Conservation (phyloP, 2,113 vertebrate species). For the Ptychochromis oligacanthus region DNA sequence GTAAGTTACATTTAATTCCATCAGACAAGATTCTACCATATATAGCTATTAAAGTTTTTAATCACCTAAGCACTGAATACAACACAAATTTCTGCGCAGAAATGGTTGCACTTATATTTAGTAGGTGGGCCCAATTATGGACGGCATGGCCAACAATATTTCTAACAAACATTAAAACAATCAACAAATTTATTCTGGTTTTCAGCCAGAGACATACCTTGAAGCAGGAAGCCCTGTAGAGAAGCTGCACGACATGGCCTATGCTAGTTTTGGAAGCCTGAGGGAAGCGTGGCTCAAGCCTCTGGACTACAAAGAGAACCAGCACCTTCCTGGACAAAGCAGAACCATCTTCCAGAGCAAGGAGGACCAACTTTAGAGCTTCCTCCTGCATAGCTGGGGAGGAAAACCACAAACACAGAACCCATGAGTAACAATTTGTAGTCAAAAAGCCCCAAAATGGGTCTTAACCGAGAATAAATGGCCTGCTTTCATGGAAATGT, state of each 20-base stretch:
- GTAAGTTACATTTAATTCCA: background rate
- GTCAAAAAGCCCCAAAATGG: background rate
- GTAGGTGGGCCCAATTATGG: rapidly evolving
- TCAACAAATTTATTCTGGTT: background rate
- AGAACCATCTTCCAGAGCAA: slow-evolving; percentile 96
- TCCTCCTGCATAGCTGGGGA: slow-evolving; percentile 95
- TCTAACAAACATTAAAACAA: background rate
- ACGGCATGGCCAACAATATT: background rate
- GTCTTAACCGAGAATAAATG: background rate
- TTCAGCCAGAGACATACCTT: slow-evolving; percentile 81
- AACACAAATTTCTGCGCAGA: background rate
- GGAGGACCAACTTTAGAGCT: slow-evolving; percentile 94
- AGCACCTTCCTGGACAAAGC: slow-evolving; percentile 96
- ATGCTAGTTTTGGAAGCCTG: slow-evolving; percentile 99
- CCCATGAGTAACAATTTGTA: background rate
- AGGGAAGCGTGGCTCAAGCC: slow-evolving; percentile 95
- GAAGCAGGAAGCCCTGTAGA: slow-evolving; percentile 97
- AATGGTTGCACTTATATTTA: background rate
- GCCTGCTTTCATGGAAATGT: background rate
- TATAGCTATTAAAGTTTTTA: background rate
- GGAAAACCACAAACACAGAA: slow-evolving; percentile 14
- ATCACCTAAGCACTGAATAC: background rate
- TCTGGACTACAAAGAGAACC: slow-evolving; percentile 98
- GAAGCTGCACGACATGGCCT: slow-evolving; percentile 97
- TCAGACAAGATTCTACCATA: background rate